A percentile compares a stretch with the other conserved stretches of the same genome.
Conservation (phyloP, 2,888 invertebrate species). For the Ferrisia virgata region DNA sequence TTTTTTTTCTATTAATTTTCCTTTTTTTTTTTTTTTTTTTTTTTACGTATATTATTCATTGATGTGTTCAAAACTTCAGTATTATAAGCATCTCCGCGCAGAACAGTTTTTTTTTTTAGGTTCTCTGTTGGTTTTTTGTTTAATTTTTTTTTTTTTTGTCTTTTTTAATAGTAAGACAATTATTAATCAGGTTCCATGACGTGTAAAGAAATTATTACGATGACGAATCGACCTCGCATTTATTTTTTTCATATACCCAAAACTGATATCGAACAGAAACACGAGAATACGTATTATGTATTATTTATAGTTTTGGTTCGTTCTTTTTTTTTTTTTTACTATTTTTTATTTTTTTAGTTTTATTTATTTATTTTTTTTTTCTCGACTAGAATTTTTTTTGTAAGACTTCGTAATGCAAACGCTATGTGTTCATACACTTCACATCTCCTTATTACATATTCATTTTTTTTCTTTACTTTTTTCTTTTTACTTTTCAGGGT, state of each 20-base stretch:
- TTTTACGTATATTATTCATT: not conserved
- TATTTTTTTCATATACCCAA: not conserved
- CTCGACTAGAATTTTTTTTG: not conserved
- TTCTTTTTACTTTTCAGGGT: not conserved
- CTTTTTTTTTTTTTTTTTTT: not conserved
- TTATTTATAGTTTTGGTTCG: too few species aligned
- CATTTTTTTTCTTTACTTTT: not conserved
- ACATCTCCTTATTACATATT: not conserved
- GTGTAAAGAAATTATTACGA: not conserved
- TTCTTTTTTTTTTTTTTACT: too few species aligned
- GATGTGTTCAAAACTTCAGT: conserved; percentile 17
- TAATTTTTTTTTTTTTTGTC: not conserved
- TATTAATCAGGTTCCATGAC: conserved; percentile 14
- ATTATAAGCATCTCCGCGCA: conserved; percentile 3
- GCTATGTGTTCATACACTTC: conserved; percentile 26
- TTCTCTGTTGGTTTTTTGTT: too few species aligned
- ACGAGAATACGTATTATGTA: too few species aligned
- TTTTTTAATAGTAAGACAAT: not conserved
- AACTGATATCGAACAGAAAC: not conserved
- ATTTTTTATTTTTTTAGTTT: not conserved
- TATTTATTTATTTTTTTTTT: not conserved
- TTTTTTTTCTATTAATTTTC: not conserved
- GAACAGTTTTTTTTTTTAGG: not conserved
- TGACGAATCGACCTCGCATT: conserved; percentile 36
- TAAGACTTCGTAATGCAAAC: conserved; percentile 3